Evolutionary conservation across 2,888 invertebrate genomes (phyloP).

Genomic region (Pristionchus exspectatus): DNA sequence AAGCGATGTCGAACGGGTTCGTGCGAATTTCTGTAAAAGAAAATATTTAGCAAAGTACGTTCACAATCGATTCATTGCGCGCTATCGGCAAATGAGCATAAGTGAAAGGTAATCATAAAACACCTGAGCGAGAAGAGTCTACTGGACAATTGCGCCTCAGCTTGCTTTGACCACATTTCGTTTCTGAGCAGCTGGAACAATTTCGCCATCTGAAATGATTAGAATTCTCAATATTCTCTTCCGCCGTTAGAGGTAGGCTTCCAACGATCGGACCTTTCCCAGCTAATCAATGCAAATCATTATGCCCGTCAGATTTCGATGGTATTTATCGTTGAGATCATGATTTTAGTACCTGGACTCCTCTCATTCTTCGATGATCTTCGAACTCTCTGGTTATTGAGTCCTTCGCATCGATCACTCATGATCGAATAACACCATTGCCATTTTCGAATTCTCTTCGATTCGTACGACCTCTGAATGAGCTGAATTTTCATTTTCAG

Average conservation of each 20-base stretch:
- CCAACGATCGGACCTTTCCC: too few relatives aligned
- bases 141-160: not conserved
- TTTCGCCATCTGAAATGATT: not conserved
- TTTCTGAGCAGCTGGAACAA: not conserved
- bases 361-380: not conserved
- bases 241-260: too few relatives aligned
- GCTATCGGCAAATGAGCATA: too few relatives aligned
- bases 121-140: not conserved
- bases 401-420: not conserved
- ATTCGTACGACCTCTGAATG: not conserved
- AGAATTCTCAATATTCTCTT: not conserved
- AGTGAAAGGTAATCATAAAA: not conserved
- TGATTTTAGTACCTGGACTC: not conserved
- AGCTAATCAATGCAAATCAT: too few relatives aligned
- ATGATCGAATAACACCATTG: not conserved
- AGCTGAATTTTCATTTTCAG: not conserved
- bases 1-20: not conserved
- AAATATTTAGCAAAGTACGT: too few relatives aligned
- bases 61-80: too few relatives aligned
- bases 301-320: too few relatives aligned
- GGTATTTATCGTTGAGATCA: too few relatives aligned
- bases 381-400: not conserved
- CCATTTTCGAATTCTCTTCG: not conserved
- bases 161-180: not conserved
- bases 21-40: not conserved